Conservation (phyloP, 2,113 vertebrate species). For the Eretmochelys imbricata region DNA sequence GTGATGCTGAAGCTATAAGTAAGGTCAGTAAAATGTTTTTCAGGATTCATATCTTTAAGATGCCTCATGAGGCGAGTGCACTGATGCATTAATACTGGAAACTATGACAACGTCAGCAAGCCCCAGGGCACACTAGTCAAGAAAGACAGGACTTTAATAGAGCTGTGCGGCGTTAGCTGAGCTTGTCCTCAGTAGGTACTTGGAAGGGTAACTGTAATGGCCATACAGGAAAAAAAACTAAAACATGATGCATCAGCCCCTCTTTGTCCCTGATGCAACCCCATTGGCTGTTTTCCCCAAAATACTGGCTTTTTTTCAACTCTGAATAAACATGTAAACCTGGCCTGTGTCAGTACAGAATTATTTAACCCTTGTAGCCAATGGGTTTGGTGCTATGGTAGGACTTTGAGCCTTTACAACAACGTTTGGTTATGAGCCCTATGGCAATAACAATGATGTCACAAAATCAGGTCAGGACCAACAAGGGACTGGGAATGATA, state of each 20-base stretch:
- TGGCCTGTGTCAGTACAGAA: neutral
- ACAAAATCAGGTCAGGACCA: neutral
- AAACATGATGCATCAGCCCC: neutral
- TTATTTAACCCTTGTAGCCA: neutral
- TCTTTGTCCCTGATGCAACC: neutral
- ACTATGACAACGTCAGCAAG: neutral
- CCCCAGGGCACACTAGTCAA: neutral
- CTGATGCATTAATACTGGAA: neutral
- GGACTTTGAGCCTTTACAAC: neutral
- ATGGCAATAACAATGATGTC: neutral
- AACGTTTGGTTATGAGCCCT: neutral
- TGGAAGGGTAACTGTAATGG: neutral
- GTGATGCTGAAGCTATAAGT: slow-evolving; percentile 28
- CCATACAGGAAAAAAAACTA: neutral
- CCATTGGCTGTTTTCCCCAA: neutral
- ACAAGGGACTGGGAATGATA: neutral
- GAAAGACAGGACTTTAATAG: neutral
- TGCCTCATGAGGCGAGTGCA: neutral
- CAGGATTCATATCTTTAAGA: slow-evolving; percentile 5
- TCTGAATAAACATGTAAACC: neutral
- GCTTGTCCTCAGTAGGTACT: neutral
- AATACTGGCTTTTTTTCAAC: neutral
- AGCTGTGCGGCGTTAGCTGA: neutral
- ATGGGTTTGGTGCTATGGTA: neutral
- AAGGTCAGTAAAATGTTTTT: slow-evolving; percentile 15